Evolutionary conservation across 2,888 invertebrate genomes (phyloP).

Genomic region (Andrena dorsata): DNA sequence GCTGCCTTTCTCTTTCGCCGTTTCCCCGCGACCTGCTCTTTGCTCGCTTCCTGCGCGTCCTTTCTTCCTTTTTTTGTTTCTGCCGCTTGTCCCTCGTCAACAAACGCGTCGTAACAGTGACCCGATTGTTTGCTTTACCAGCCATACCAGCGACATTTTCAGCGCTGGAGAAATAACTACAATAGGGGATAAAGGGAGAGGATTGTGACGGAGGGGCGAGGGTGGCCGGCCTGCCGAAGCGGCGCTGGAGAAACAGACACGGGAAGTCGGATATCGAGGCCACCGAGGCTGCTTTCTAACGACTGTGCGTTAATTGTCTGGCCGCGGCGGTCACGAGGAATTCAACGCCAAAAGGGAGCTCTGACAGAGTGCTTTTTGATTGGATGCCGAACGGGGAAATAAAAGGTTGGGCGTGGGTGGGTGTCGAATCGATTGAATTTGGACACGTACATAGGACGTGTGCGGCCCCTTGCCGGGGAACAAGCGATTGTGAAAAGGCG

Average conservation of each 20-base stretch:
- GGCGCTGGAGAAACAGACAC: constrained; percentile 26
- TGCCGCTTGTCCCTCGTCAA: constrained; percentile 44
- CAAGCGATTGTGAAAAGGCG: constrained; percentile 10
- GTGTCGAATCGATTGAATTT: constrained; percentile 55
- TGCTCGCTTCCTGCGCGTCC: constrained; percentile 45
- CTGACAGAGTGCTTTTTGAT: constrained; percentile 59
- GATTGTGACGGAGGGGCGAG: not conserved
- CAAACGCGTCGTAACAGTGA: constrained; percentile 59
- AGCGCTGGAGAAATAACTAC: constrained; percentile 56
- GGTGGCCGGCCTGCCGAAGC: not conserved
- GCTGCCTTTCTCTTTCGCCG: constrained; percentile 6
- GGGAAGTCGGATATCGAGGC: constrained; percentile 53
- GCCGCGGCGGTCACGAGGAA: constrained; percentile 36
- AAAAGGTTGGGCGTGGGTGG: constrained; percentile 19
- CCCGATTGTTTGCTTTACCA: constrained; percentile 61
- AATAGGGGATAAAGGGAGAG: constrained; percentile 28
- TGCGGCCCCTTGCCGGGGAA: constrained; percentile 23
- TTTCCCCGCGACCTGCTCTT: constrained; percentile 15
- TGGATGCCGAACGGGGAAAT: constrained; percentile 49
- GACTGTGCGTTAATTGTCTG: constrained; percentile 60
- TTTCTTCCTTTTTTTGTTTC: constrained; percentile 1
- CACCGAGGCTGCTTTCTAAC: constrained; percentile 52
- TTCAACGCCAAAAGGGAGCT: constrained; percentile 49
- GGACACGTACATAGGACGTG: constrained; percentile 37
- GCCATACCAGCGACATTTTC: constrained; percentile 50